Conservation (phyloP, 2,888 invertebrate genomes). For the Tinea trinotella region DNA sequence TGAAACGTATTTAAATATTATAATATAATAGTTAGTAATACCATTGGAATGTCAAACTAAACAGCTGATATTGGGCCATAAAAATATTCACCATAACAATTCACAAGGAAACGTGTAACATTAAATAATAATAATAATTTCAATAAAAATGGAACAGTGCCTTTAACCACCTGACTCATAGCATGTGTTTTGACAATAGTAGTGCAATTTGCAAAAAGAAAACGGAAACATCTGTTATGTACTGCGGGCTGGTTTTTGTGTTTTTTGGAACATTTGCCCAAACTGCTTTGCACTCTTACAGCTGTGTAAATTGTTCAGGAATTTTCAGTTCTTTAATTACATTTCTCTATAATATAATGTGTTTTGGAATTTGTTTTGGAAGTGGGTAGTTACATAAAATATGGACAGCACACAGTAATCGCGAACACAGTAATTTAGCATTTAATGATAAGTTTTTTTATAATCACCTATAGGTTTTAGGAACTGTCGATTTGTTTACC, state of each 20-base stretch:
- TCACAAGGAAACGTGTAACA: not conserved
- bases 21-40: too few species aligned
- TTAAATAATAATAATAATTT: not conserved
- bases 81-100: too few species aligned
- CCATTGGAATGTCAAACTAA: too few species aligned
- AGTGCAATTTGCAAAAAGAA: slow-evolving; percentile 27
- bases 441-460: too few species aligned
- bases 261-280: slow-evolving; percentile 28
- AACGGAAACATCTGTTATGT: slow-evolving; percentile 30
- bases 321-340: not conserved
- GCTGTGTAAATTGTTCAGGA: slow-evolving; percentile 7
- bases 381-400: too few species aligned
- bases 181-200: slow-evolving; percentile 24
- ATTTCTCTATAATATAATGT: not conserved
- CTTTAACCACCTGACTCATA: slow-evolving; percentile 29
- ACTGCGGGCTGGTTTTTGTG: slow-evolving; percentile 21
- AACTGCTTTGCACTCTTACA: not conserved
- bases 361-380: too few species aligned
- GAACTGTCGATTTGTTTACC: too few species aligned
- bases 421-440: too few species aligned
- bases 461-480: too few species aligned
- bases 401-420: too few species aligned
- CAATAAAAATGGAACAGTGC: slow-evolving; percentile 19
- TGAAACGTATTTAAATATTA: too few species aligned
- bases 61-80: too few species aligned